Evolutionary conservation across 2,113 vertebrate genomes (phyloP).

Genomic region (Picathartes gymnocephalus): DNA sequence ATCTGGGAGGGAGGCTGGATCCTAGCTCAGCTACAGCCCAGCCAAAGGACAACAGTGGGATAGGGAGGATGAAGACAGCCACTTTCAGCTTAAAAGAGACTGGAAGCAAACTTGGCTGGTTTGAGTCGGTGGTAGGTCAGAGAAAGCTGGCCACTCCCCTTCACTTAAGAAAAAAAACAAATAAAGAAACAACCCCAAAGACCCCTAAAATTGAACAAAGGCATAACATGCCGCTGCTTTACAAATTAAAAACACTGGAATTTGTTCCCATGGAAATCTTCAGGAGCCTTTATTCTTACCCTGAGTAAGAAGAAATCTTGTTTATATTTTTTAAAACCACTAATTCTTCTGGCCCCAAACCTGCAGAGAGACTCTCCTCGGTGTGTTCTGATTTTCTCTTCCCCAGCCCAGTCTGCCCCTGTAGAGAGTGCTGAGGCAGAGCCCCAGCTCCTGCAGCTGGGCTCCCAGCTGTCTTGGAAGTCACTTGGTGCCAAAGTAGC

Average conservation of each 20-base stretch:
- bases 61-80: background rate
- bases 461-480: background rate
- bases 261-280: background rate
- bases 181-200: background rate
- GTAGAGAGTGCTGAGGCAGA: background rate
- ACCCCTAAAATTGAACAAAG: background rate
- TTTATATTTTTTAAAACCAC: background rate
- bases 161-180: background rate
- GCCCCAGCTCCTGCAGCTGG: background rate
- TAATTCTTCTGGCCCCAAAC: background rate
- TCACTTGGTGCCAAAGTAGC: too few relatives aligned
- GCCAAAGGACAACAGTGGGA: background rate
- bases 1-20: background rate
- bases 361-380: fast-evolving
- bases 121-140: background rate
- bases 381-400: background rate
- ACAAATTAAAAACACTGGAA: background rate
- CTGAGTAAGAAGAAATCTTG: background rate
- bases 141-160: background rate
- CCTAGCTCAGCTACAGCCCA: background rate
- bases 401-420: too few relatives aligned
- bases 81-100: background rate
- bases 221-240: background rate
- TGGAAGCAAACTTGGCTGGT: background rate
- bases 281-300: background rate